Base-by-base conservation (phyloP, 2,113 vertebrate species). In the Artemisiospiza belli region DNA sequence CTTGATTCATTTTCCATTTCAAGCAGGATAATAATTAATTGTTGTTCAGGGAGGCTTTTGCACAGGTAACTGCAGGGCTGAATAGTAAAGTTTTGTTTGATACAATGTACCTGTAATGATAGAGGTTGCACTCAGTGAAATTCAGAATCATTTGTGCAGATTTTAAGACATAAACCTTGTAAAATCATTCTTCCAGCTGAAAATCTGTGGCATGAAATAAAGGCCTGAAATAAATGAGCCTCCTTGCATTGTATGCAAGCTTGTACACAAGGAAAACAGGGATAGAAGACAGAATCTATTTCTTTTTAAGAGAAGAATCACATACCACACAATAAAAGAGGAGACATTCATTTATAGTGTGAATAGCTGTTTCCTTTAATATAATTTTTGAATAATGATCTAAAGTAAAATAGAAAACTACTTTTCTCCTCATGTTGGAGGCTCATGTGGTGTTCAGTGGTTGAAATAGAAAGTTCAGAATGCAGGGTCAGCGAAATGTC, bases 191-290 rank as follows among this genome's bases (percentile, higher is more conserved):
- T 73, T 72, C 9, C 49, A 39, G 28, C 39, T 87, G 80, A 66
- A 88, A 66, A 80, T 20, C 6, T 28, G 7, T 67, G 89, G 47
- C 64, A 8, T 44, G 15, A 41, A 55, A 10, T 15, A 57, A 68
- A 7, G 68, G 67, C 31, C 23, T 61, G 59, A 66, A 77, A 35
- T 16, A 20, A 15, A 9, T 33, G 44, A 33, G 2, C 7, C 4
- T 58, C 22, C 31, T 62, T 89, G 64, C 17, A 3, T 24, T 91
- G 0, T 10, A 0, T 59, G 31, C 22, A n/a, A 1, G 33, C 33
- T 54, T 66, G 39, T 81, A 47, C 16, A 13, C 44, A 44, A 43
- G 37, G 30, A 79, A 23, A 49, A 7, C 12, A 8, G 11, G 4
- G 37, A 19, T 4, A 63, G 47, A 57, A 37, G 35, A 23, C 25